Percentiles rank a stretch among this genome's conserved stretches.
phyloP scores from a whole-genome alignment of 2,113 vertebrate species.

The Sturnira hondurensis region DNA sequence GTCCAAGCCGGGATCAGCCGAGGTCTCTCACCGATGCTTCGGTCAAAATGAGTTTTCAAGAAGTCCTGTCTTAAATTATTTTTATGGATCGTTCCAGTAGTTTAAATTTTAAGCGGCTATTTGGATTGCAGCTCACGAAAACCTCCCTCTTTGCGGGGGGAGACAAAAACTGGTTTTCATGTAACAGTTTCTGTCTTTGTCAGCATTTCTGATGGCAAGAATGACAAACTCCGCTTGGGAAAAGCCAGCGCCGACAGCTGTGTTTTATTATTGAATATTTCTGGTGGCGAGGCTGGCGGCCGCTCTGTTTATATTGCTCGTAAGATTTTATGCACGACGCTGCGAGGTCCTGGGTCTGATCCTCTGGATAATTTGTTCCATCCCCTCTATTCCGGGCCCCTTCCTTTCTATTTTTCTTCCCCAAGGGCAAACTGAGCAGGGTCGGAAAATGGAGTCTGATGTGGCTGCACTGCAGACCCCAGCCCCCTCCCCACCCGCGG shows the following conservation, averaged over 20 bases:
- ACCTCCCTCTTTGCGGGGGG: constrained; percentile 58
- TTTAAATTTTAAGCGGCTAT: constrained; percentile 70
- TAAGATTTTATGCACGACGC: constrained; percentile 80
- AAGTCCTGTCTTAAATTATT: constrained; percentile 80
- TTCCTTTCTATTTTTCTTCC: not conserved
- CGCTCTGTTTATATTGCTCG: constrained; percentile 80
- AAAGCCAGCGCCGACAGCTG: constrained; percentile 81
- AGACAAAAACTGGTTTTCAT: constrained; percentile 76
- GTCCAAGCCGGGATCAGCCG: constrained; percentile 56
- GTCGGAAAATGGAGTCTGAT: constrained; percentile 34
- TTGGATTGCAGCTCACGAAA: constrained; percentile 78
- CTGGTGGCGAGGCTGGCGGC: constrained; percentile 82
- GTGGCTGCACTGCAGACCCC: constrained; percentile 18
- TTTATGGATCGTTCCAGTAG: constrained; percentile 73
- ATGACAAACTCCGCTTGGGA: constrained; percentile 79
- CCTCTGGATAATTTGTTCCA: constrained; percentile 81
- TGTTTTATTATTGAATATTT: constrained; percentile 84
- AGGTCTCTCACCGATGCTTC: constrained; percentile 67
- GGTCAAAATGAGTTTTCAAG: constrained; percentile 74
- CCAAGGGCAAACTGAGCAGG: constrained; percentile 66
- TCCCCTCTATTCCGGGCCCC: constrained; percentile 18
- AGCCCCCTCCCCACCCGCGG: not conserved
- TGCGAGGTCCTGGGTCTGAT: constrained; percentile 77
- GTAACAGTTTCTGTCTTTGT: constrained; percentile 80
- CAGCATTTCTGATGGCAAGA: constrained; percentile 82